phyloP scores from a whole-genome alignment of 2,797 vertebrate genomes.

The Pteropus rufus region DNA sequence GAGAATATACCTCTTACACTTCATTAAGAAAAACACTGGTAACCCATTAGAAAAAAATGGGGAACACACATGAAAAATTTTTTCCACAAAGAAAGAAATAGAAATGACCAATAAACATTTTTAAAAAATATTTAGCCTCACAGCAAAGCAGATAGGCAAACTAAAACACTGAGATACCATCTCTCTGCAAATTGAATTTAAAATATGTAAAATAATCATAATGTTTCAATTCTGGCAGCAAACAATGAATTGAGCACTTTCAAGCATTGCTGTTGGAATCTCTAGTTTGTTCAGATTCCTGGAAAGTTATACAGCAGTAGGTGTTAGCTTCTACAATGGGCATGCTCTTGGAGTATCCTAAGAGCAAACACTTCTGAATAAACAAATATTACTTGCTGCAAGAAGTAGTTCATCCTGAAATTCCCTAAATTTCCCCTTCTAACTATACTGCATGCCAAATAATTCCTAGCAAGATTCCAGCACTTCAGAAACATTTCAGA shows the following conservation, averaged over 20 bases:
- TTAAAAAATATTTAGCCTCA: not conserved
- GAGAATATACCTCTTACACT: not conserved
- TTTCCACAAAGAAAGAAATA: not conserved
- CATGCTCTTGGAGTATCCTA: not conserved
- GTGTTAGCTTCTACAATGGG: not conserved
- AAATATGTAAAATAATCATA: conserved; percentile 3
- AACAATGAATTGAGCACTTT: not conserved
- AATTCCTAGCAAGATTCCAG: not conserved
- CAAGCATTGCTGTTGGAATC: not conserved
- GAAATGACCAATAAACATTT: not conserved
- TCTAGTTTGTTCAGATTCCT: conserved; percentile 28
- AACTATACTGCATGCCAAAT: not conserved
- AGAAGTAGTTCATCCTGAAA: not conserved
- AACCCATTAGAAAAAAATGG: not conserved
- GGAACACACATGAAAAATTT: not conserved
- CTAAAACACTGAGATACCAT: not conserved
- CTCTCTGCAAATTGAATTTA: not conserved
- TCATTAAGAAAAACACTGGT: not conserved
- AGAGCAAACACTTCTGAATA: not conserved
- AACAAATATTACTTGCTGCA: not conserved
- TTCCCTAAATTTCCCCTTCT: not conserved
- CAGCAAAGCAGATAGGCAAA: not conserved
- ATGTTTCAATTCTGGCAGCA: not conserved
- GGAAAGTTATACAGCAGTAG: not conserved
- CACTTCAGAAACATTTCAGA: conserved; percentile 4